Base-by-base conservation (phyloP, 2,113 vertebrate species). In the Myrmecophaga tridactyla region DNA sequence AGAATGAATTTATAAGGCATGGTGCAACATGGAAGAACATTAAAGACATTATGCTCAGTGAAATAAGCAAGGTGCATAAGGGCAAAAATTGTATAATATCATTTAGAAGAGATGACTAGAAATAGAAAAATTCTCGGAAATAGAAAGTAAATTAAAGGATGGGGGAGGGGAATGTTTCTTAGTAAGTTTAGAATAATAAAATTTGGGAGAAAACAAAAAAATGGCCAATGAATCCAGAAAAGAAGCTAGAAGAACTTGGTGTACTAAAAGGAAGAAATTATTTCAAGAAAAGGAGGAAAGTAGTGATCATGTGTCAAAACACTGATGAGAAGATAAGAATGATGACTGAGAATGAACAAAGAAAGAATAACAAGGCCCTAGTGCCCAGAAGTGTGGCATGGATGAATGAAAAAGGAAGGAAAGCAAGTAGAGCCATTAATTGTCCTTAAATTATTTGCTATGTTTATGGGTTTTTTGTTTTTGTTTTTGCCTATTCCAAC, bases 241-340 rank as follows among this genome's bases (percentile, higher is more conserved):
- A 53, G 41, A 58, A 23, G 0, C 13, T 76, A 69, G 21, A 4
- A 77, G 83, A 3, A 46, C 70, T 21, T 7, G n/a, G 12, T 81
- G 4, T 65, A 23, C 48, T 86, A 25, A 84, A 96, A 95, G 53
- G 62, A 82, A 65, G 23, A 94, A 88, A 25, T 58, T 82, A 63
- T 75, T 93, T 86, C 36, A 70, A 13, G 60, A 72, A 11, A 81
- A n/a, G 60, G 51, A 90, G 21, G 25, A 13, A 43, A 31, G 43
- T 2, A 56, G 10, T 83, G n/a, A 36, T 80, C 31, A 78, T 60
- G 34, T 94, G 31, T 86, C 65, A 48, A 63, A 63, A 93, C 46
- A 10, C 48, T 69, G 6, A n/a, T 86, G 27, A 84, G 60, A 81
- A 78, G 17, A 60, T n/a, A 56, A 89, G 60, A 56, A 43, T 39